Evolutionary conservation across 2,113 vertebrate species (phyloP).

Genomic region (Gavia stellata): DNA sequence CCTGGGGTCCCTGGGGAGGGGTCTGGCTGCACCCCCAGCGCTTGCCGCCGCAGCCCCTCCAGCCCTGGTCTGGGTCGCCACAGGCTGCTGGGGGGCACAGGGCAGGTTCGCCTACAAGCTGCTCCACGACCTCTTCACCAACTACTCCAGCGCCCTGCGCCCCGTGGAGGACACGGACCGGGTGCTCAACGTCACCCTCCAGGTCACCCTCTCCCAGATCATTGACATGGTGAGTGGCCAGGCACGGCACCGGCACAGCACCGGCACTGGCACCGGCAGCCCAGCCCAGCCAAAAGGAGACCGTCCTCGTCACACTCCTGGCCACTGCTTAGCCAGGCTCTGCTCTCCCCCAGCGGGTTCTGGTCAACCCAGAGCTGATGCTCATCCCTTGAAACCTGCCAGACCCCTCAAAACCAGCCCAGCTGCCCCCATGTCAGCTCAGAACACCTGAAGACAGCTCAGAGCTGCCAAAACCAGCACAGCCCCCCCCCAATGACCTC

Average conservation of each 20-base stretch:
- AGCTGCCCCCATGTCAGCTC: neutral
- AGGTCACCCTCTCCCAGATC: conserved; percentile 89
- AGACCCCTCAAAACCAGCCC: neutral
- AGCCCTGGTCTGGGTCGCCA: neutral
- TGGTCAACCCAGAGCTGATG: neutral
- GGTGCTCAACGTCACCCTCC: conserved; percentile 86
- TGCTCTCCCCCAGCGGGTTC: neutral
- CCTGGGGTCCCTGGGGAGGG: neutral
- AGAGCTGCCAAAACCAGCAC: neutral
- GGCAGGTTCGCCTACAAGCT: conserved; percentile 82
- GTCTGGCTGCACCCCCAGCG: neutral
- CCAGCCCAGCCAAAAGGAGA: neutral
- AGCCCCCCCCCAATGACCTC: neutral
- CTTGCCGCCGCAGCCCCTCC: accelerated
- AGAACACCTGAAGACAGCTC: no score
- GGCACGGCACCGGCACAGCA: neutral
- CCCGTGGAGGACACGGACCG: conserved; percentile 86
- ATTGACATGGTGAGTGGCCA: conserved; percentile 86
- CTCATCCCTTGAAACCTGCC: neutral
- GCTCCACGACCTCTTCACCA: conserved; percentile 81
- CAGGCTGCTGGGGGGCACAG: conserved; percentile 76
- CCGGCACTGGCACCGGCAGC: neutral
- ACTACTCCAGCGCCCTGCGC: conserved; percentile 86
- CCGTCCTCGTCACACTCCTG: neutral
- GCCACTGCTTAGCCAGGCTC: accelerated